A percentile compares a stretch with the other conserved stretches of the same genome.
phyloP scores from a whole-genome alignment of 2,888 invertebrate species.

The Plagiodera versicolora region DNA sequence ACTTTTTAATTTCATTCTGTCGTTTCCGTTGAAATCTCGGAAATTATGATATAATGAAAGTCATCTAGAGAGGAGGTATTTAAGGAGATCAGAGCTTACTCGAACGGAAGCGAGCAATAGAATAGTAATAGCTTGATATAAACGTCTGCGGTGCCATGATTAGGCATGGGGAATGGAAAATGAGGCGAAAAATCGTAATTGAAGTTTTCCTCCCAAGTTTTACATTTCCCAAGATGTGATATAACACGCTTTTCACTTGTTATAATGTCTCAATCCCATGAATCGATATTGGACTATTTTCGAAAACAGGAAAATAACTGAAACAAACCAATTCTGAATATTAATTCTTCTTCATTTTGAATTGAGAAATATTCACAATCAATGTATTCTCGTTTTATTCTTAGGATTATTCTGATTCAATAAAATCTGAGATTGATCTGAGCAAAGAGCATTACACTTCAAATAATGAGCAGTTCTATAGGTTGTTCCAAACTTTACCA shows the following conservation, averaged over 20 bases:
- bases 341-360: too few species aligned
- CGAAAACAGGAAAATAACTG: too few species aligned
- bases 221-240: background rate
- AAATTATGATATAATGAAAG: slow-evolving; percentile 46
- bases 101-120: slow-evolving; percentile 50
- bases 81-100: slow-evolving; percentile 50
- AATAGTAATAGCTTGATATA: slow-evolving; percentile 54
- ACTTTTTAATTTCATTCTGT: slow-evolving; percentile 49
- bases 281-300: background rate
- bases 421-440: too few species aligned
- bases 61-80: slow-evolving; percentile 45
- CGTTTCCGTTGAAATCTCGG: slow-evolving; percentile 45
- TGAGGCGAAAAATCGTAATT: background rate
- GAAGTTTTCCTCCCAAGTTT: background rate
- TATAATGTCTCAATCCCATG: background rate
- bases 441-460: too few species aligned
- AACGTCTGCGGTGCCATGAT: slow-evolving; percentile 52
- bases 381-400: too few species aligned
- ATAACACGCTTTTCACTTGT: background rate
- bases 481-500: too few species aligned
- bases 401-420: too few species aligned
- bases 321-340: too few species aligned
- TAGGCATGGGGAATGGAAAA: slow-evolving; percentile 33
- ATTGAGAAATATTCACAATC: too few species aligned
- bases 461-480: too few species aligned